phyloP scores from a whole-genome alignment of 2,113 vertebrate genomes.

The Oxyruncus cristatus region DNA sequence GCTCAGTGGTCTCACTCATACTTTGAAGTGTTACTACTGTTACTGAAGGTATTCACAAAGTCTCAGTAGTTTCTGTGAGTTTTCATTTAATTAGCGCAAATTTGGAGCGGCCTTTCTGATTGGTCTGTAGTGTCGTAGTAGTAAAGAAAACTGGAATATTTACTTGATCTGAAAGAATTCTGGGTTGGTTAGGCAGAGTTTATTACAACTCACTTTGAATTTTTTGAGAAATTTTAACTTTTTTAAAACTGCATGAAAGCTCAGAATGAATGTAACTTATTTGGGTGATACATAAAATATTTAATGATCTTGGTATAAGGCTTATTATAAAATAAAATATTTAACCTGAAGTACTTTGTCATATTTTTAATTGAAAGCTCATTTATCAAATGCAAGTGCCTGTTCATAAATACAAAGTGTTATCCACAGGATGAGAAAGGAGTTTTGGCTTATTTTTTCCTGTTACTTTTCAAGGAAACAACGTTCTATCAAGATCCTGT shows the following conservation, averaged over 20 bases:
- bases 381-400: neutral
- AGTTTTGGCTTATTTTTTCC: neutral
- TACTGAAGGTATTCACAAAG: neutral
- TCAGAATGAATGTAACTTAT: constrained; percentile 57
- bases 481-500: neutral
- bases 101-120: neutral
- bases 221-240: constrained; percentile 21
- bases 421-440: neutral
- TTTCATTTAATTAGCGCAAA: neutral
- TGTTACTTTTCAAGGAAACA: neutral
- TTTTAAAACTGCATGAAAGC: constrained; percentile 32
- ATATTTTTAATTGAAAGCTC: neutral
- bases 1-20: fast-evolving
- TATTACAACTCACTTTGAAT: constrained; percentile 6
- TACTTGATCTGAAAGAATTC: neutral
- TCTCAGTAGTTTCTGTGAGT: neutral
- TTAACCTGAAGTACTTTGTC: neutral
- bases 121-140: neutral
- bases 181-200: neutral
- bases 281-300: constrained; percentile 10
- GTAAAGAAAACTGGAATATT: neutral
- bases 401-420: neutral
- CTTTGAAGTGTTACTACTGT: neutral
- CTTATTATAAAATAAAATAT: constrained; percentile 51
- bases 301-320: neutral